phyloP scores from a whole-genome alignment of 2,888 invertebrate genomes.

The Sarcophaga subvicina region DNA sequence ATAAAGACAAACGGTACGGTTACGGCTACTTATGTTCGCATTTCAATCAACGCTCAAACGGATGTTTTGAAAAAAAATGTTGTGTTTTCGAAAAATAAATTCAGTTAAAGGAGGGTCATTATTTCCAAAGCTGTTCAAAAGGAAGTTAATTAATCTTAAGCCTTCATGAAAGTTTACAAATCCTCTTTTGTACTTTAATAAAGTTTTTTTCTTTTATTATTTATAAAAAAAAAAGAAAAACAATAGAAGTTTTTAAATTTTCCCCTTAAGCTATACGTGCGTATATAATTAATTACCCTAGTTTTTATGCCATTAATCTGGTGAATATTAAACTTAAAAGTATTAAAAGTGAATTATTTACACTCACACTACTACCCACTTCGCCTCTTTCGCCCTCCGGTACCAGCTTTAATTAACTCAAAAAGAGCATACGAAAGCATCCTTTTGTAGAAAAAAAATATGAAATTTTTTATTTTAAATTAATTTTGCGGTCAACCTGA shows the following conservation, averaged over 20 bases:
- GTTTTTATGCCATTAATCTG: no score
- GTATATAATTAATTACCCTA: no score
- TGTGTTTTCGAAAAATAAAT: neutral
- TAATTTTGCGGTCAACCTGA: slow-evolving; percentile 52
- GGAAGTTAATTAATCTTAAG: neutral
- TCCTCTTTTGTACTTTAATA: no score
- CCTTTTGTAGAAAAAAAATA: neutral
- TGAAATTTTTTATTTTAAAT: slow-evolving; percentile 51
- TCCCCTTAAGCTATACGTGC: no score
- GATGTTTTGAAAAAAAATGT: neutral
- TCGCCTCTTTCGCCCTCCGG: neutral
- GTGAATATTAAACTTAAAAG: no score
- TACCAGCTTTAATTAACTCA: neutral
- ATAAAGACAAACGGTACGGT: slow-evolving; percentile 6
- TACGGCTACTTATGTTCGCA: slow-evolving; percentile 16
- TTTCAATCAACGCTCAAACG: slow-evolving; percentile 8
- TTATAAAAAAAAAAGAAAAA: no score
- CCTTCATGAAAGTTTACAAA: neutral
- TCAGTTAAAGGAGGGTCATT: neutral
- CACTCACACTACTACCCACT: neutral
- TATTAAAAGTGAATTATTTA: neutral
- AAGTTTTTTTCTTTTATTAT: no score
- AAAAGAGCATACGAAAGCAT: neutral
- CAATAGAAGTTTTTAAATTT: no score
- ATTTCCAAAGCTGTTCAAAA: neutral